A percentile compares a stretch with the other conserved stretches of the same genome.
phyloP scores from a whole-genome alignment of 2,888 invertebrate species.

The Nemurella pictetii region DNA sequence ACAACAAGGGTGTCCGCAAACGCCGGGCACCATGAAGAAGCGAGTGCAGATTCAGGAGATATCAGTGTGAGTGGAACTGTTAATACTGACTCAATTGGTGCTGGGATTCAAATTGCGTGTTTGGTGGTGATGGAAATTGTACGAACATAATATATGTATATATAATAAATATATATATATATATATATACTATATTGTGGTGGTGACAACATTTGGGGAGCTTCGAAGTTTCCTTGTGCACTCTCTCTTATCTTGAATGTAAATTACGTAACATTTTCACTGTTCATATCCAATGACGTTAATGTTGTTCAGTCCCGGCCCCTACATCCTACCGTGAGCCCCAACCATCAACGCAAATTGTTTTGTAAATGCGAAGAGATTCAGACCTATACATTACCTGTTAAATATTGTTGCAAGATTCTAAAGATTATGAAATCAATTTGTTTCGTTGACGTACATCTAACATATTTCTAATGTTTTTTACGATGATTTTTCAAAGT shows the following conservation, averaged over 20 bases:
- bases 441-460: neutral
- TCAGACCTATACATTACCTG: neutral
- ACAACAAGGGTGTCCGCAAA: constrained; percentile 63
- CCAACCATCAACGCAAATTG: neutral
- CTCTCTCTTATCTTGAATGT: neutral
- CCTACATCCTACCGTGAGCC: neutral
- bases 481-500: neutral
- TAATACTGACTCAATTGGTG: neutral
- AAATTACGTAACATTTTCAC: constrained; percentile 1
- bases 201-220: neutral
- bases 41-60: constrained; percentile 92
- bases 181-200: neutral
- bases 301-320: neutral
- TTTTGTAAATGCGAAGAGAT: neutral
- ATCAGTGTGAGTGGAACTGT: constrained; percentile 68
- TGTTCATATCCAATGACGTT: constrained; percentile 22
- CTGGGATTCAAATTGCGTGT: neutral
- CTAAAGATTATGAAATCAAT: neutral
- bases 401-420: neutral
- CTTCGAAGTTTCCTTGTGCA: neutral
- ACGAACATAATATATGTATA: neutral
- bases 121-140: neutral
- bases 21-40: constrained; percentile 81
- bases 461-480: neutral
- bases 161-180: neutral